These are phyloP conservation scores for Thumatha senex DNA, from an alignment of 2,888 invertebrate genomes.

Conservation along the genomic window DNA sequence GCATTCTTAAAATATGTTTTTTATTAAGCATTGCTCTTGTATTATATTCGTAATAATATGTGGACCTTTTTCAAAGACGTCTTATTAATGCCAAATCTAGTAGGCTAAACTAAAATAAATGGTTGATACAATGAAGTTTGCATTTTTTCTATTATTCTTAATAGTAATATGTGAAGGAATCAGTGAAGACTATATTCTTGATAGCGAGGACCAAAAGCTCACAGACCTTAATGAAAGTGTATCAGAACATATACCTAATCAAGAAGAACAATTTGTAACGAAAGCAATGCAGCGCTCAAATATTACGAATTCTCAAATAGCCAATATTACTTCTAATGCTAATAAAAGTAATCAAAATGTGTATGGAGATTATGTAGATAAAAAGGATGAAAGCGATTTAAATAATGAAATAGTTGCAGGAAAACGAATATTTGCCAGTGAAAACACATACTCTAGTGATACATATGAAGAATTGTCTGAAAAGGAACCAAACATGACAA, in stretches of 20 bases:
- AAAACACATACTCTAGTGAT: slow-evolving; percentile 9
- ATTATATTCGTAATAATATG: too few relatives aligned
- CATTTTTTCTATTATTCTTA: slow-evolving; percentile 12
- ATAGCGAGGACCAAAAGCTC: slow-evolving; percentile 13
- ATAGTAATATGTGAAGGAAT: slow-evolving; percentile 30
- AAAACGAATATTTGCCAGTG: slow-evolving; percentile 5
- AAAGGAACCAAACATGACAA: slow-evolving; percentile 1
- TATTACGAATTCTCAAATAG: background rate
- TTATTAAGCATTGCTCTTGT: too few relatives aligned
- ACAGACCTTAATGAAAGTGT: slow-evolving; percentile 5
- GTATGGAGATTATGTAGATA: slow-evolving; percentile 16
- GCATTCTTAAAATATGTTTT: too few relatives aligned
- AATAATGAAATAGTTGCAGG: slow-evolving; percentile 4
- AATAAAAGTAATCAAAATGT: slow-evolving; percentile 15
- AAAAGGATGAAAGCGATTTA: slow-evolving; percentile 23
- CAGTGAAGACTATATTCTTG: slow-evolving; percentile 47
- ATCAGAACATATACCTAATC: background rate
- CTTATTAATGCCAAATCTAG: too few relatives aligned
- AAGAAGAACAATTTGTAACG: background rate
- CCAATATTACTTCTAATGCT: background rate
- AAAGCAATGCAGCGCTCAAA: slow-evolving; percentile 5
- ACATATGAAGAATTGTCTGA: slow-evolving; percentile 9
- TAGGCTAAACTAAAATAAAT: background rate
- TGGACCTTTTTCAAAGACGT: too few relatives aligned
- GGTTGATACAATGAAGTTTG: slow-evolving; percentile 12